A percentile compares a stretch with the other conserved stretches of the same genome.
These are phyloP conservation scores for Ormyrus thymus DNA, from an alignment of 2,888 invertebrate species.

Conservation along the genomic window DNA sequence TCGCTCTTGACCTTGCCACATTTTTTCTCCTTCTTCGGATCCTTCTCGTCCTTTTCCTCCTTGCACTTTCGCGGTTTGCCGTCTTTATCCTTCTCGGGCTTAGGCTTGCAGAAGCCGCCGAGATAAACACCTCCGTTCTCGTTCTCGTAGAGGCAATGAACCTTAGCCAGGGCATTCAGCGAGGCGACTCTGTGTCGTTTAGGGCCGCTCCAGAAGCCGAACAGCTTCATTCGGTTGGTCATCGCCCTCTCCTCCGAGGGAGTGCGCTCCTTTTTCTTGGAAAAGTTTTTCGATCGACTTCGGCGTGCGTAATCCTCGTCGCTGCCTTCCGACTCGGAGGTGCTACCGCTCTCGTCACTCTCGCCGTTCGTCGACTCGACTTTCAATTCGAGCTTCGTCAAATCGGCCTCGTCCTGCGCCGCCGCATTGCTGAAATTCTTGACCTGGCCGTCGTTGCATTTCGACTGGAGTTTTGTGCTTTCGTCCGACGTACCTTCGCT, in stretches of 20 bases:
- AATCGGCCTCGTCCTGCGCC: slow-evolving; percentile 49
- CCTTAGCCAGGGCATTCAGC: slow-evolving; percentile 91
- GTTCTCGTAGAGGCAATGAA: slow-evolving; percentile 93
- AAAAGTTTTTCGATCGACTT: slow-evolving; percentile 60
- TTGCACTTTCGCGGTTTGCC: slow-evolving; percentile 62
- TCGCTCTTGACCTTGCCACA: slow-evolving; percentile 60
- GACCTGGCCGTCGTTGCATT: neutral
- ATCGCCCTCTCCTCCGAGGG: slow-evolving; percentile 68
- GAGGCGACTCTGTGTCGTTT: slow-evolving; percentile 92
- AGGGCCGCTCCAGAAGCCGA: slow-evolving; percentile 85
- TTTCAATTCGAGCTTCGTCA: slow-evolving; percentile 44
- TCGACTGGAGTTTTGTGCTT: neutral
- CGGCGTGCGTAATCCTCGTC: slow-evolving; percentile 74
- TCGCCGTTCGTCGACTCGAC: slow-evolving; percentile 58
- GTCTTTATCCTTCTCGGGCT: slow-evolving; percentile 71
- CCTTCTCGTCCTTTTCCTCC: slow-evolving; percentile 60
- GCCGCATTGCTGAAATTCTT: slow-evolving; percentile 49
- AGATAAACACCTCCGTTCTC: slow-evolving; percentile 85
- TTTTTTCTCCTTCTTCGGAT: slow-evolving; percentile 47
- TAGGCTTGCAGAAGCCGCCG: slow-evolving; percentile 78
- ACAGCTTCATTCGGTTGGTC: slow-evolving; percentile 78
- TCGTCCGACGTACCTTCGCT: slow-evolving; percentile 30
- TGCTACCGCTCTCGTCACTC: slow-evolving; percentile 52
- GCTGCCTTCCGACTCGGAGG: slow-evolving; percentile 63
- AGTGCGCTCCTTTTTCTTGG: slow-evolving; percentile 61